Evolutionary conservation across 1,140 invertebrate species (phyloP).

Genomic region (Micrasema longulum): DNA sequence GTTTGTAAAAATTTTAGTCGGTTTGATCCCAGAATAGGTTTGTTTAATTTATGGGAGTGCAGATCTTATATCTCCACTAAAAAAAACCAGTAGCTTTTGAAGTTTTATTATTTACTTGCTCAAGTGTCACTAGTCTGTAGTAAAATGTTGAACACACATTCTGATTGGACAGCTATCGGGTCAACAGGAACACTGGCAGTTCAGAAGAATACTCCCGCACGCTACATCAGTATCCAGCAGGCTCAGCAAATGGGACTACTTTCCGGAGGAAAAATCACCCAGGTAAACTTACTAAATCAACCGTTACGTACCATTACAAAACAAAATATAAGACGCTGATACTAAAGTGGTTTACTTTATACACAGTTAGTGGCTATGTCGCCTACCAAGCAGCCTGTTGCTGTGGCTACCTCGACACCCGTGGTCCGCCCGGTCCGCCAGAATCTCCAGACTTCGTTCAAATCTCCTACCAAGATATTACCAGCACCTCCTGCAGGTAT

Average conservation of each 20-base stretch:
- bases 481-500: slow-evolving; percentile 72
- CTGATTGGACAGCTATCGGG: neutral
- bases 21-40: too few relatives aligned
- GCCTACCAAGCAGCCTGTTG: slow-evolving; percentile 57
- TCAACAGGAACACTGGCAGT: slow-evolving; percentile 54
- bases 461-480: slow-evolving; percentile 77
- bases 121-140: too few relatives aligned
- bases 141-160: too few relatives aligned
- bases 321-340: neutral
- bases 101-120: too few relatives aligned
- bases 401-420: slow-evolving; percentile 36
- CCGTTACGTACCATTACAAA: slow-evolving; percentile 1
- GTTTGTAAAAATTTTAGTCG: too few relatives aligned
- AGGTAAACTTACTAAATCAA: slow-evolving; percentile 52
- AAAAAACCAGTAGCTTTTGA: too few relatives aligned
- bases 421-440: slow-evolving; percentile 53
- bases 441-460: slow-evolving; percentile 62
- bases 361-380: slow-evolving; percentile 60
- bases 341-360: neutral
- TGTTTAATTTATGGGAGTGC: too few relatives aligned
- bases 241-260: slow-evolving; percentile 76
- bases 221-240: slow-evolving; percentile 64
- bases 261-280: slow-evolving; percentile 67
- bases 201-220: slow-evolving; percentile 78
- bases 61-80: too few relatives aligned